Evolutionary conservation across 2,113 vertebrate genomes (phyloP).

Genomic region (Rhinoderma darwinii): DNA sequence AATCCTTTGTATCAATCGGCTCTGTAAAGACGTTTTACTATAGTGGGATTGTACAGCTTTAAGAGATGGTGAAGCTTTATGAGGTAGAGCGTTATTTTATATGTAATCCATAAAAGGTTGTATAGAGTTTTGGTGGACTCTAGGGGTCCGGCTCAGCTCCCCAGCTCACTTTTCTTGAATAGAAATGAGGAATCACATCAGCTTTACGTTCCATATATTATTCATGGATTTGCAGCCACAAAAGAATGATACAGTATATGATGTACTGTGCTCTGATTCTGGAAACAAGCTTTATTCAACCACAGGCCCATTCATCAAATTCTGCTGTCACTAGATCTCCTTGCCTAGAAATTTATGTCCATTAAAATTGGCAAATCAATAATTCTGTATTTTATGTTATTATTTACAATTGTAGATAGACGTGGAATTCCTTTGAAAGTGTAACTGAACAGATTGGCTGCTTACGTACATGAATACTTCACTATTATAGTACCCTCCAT

Average conservation of each 20-base stretch:
- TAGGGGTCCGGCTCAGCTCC: background rate
- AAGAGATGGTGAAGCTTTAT: background rate
- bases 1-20: background rate
- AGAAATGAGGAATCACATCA: constrained; percentile 36
- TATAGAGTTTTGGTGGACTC: constrained; percentile 47
- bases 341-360: constrained; percentile 34
- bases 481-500: no score
- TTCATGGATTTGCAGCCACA: constrained; percentile 53
- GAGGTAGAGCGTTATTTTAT: constrained; percentile 2
- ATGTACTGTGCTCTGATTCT: constrained; percentile 1
- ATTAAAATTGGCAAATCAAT: constrained; percentile 50
- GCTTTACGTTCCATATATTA: constrained; percentile 43
- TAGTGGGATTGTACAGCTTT: background rate
- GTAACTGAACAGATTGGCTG: background rate
- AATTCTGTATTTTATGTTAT: constrained; percentile 25
- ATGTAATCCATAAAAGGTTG: constrained; percentile 51
- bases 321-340: background rate
- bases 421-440: constrained; percentile 5
- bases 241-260: constrained; percentile 46
- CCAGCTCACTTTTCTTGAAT: background rate
- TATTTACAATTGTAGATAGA: constrained; percentile 40
- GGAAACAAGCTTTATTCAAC: constrained; percentile 34
- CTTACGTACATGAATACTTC: no score
- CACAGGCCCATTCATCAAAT: constrained; percentile 30
- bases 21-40: constrained; percentile 7